Evolutionary conservation across 2,113 vertebrate genomes (phyloP).

Genomic region (Lethenteron reissneri): DNA sequence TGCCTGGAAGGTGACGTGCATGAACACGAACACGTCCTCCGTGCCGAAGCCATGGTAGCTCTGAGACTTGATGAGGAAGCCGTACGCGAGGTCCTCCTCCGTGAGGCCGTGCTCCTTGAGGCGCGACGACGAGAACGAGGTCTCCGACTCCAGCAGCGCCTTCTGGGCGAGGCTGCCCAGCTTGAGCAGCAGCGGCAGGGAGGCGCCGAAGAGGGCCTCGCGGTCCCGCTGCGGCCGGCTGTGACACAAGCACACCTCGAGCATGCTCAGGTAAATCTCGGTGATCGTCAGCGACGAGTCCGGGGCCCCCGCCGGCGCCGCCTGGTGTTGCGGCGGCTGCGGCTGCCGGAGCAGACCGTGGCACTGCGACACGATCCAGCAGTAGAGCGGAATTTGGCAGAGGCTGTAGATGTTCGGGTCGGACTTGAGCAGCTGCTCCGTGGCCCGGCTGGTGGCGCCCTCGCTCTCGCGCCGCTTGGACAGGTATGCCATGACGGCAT

Average conservation of each 20-base stretch:
- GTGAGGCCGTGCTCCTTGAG: conserved; percentile 23
- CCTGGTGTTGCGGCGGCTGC: conserved; percentile 10
- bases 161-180: conserved; percentile 34
- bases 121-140: conserved; percentile 30
- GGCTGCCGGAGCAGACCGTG: conserved; percentile 16
- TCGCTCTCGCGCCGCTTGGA: conserved; percentile 24
- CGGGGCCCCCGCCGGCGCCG: conserved; percentile 24
- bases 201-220: conserved; percentile 18
- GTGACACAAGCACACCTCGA: conserved; percentile 31
- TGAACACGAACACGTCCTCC: conserved; percentile 25
- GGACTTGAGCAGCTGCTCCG: conserved; percentile 23
- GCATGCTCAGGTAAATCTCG: conserved; percentile 40
- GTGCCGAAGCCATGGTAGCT: conserved; percentile 14
- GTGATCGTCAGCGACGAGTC: conserved; percentile 32
- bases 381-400: conserved; percentile 50
- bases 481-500: conserved; percentile 32
- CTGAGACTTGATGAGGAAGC: conserved; percentile 29
- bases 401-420: conserved; percentile 35
- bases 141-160: conserved; percentile 27
- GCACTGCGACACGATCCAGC: conserved; percentile 54
- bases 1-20: conserved; percentile 50
- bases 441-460: conserved; percentile 22
- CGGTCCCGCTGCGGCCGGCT: background rate
- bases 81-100: conserved; percentile 27
- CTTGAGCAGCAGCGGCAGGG: conserved; percentile 19